Evolutionary conservation across 2,113 vertebrate species (phyloP).

Genomic region (Hippocampus barbouri): DNA sequence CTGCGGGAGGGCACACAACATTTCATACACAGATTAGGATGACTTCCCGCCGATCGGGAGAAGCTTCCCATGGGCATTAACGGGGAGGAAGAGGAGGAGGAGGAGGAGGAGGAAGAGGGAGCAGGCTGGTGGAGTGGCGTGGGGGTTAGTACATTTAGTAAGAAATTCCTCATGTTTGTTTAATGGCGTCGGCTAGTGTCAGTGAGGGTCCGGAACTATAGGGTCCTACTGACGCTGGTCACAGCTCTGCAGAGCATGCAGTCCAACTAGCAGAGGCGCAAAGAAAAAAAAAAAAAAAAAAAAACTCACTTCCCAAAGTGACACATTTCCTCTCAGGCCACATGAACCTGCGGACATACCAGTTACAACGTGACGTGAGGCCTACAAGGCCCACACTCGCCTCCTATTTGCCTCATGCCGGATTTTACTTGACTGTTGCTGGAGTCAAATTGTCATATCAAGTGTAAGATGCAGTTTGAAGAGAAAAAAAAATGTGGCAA

Average conservation of each 20-base stretch:
- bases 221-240: conserved; percentile 40
- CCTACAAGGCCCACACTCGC: conserved; percentile 1
- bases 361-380: conserved; percentile 46
- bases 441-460: no score
- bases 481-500: no score
- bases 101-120: conserved; percentile 10
- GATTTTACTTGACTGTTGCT: not conserved
- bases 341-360: conserved; percentile 74
- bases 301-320: conserved; percentile 71
- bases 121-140: not conserved
- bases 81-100: conserved; percentile 21
- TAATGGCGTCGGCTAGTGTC: conserved; percentile 28
- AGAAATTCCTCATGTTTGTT: conserved; percentile 36
- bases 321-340: conserved; percentile 63
- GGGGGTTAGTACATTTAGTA: conserved; percentile 77
- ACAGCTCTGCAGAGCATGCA: conserved; percentile 62
- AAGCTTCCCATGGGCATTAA: conserved; percentile 17
- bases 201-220: conserved; percentile 43
- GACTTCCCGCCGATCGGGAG: conserved; percentile 38
- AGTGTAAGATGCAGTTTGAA: no score
- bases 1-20: conserved; percentile 64
- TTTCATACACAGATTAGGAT: conserved; percentile 53
- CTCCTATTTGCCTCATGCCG: not conserved
- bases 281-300: not conserved
- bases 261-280: conserved; percentile 57